Conservation (phyloP, 23 tunicate species). For the Botrylloides violaceus region DNA sequence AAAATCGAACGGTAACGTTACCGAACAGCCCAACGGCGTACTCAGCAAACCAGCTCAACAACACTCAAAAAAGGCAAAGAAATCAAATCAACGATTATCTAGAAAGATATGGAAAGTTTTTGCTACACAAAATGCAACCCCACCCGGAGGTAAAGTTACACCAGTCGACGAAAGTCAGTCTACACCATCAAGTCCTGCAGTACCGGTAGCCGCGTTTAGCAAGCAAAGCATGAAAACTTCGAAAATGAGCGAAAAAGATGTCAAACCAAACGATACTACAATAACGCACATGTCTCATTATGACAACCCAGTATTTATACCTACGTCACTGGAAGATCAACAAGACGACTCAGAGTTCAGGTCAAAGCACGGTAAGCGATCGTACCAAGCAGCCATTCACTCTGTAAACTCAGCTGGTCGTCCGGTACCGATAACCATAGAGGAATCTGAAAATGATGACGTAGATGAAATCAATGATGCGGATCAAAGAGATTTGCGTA, state of each 20-base stretch:
- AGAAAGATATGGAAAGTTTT: slow-evolving; percentile 24
- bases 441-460: slow-evolving; percentile 33
- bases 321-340: neutral
- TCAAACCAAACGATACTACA: no score
- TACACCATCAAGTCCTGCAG: neutral
- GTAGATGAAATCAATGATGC: slow-evolving; percentile 10
- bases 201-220: neutral
- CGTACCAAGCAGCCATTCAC: slow-evolving; percentile 48
- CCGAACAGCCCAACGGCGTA: neutral
- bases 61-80: neutral
- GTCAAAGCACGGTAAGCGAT: neutral
- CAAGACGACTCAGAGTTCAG: neutral
- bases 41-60: neutral
- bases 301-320: slow-evolving; percentile 6
- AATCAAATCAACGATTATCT: neutral
- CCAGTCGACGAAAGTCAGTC: neutral
- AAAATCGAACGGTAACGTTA: slow-evolving; percentile 6
- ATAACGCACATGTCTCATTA: slow-evolving; percentile 7
- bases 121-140: slow-evolving; percentile 2
- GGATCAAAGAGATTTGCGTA: neutral
- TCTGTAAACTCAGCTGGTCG: slow-evolving; percentile 66
- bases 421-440: slow-evolving; percentile 68
- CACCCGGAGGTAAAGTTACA: slow-evolving; percentile 22
- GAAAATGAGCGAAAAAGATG: neutral
- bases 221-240: neutral